Evolutionary conservation across 1,140 invertebrate species (phyloP), one percentile per base, ranked within the genome.

Genomic region (Euschistus heros): DNA sequence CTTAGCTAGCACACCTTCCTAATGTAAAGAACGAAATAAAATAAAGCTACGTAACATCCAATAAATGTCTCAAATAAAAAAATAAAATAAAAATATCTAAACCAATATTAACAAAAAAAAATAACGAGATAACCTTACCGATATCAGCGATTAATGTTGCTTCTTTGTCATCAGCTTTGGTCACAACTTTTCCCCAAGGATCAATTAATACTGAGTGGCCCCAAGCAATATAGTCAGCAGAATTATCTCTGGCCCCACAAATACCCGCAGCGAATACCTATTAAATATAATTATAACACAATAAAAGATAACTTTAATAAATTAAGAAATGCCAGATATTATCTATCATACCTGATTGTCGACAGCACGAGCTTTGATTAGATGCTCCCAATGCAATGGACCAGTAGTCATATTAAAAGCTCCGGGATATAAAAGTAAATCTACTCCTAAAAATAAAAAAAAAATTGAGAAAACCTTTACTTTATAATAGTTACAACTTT

Each of bases 391-490:
- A 74, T 97, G 94, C 14, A 88, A 75, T 0, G 92, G 92, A 0
- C 94, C 94, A 0, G 94, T 97, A 14, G 90, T 95, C 86, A 94
- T 91, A 76, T 95, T 97, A 74, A 97, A 97, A 15, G 93, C 93
- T 54, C 86, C 92, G n/a, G 93, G 93, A 76, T 94, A 96, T 13
- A 97, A 77, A 17, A 95, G 74, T 70, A 94, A 76, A 62, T 91
- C 82, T 72, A 92, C 94, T 2, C 89, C 90, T 87, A 70, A 68
- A 69, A 15, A 46, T 13, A 63, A 26, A 10, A 62, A 22, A 24
- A 24, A 18, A 14, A n/a, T 54, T 44, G 17, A 44, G 17, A 44
- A 44, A 10, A 44, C n/a, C n/a, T n/a, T n/a, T n/a, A n/a, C n/a
- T n/a, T n/a, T n/a, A n/a, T n/a, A n/a, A n/a, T n/a, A n/a, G n/a